Percentiles rank a stretch among this genome's conserved stretches.
Conservation (phyloP, 2,113 vertebrate genomes). For the Carollia perspicillata region DNA sequence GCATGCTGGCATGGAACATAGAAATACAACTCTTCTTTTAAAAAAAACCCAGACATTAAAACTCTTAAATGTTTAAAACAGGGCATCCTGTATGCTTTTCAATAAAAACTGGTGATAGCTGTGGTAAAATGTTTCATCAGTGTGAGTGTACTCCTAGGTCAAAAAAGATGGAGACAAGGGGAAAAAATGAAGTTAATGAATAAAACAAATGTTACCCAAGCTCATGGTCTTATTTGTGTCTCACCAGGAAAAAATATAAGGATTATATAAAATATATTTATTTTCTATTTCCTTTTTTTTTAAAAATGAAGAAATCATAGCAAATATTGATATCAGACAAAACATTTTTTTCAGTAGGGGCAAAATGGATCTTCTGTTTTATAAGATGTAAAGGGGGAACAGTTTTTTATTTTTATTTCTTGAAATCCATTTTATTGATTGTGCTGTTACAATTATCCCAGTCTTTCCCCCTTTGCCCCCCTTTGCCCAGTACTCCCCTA, state of each 20-base stretch:
- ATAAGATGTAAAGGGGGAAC: too few species aligned
- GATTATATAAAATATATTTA: constrained; percentile 21
- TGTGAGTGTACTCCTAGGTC: constrained; percentile 48
- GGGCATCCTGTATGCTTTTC: constrained; percentile 65
- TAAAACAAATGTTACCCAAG: constrained; percentile 63
- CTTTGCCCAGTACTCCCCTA: too few species aligned
- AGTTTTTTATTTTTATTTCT: too few species aligned
- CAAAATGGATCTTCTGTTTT: too few species aligned
- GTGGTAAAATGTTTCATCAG: constrained; percentile 67
- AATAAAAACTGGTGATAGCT: constrained; percentile 68
- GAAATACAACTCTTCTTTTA: constrained; percentile 67
- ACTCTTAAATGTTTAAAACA: constrained; percentile 72
- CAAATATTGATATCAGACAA: neutral
- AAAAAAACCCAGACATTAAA: constrained; percentile 64
- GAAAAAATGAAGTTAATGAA: constrained; percentile 49
- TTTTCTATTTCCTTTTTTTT: constrained; percentile 38
- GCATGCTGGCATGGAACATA: constrained; percentile 41
- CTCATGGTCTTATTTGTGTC: neutral
- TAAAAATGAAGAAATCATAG: neutral
- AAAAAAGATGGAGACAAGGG: constrained; percentile 40
- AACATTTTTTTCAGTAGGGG: too few species aligned
- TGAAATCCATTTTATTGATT: too few species aligned
- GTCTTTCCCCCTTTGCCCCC: too few species aligned
- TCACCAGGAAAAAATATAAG: constrained; percentile 8
- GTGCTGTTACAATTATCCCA: too few species aligned